Base-by-base conservation (phyloP, 1,140 invertebrate genomes). In the Zaprionus capensis region DNA sequence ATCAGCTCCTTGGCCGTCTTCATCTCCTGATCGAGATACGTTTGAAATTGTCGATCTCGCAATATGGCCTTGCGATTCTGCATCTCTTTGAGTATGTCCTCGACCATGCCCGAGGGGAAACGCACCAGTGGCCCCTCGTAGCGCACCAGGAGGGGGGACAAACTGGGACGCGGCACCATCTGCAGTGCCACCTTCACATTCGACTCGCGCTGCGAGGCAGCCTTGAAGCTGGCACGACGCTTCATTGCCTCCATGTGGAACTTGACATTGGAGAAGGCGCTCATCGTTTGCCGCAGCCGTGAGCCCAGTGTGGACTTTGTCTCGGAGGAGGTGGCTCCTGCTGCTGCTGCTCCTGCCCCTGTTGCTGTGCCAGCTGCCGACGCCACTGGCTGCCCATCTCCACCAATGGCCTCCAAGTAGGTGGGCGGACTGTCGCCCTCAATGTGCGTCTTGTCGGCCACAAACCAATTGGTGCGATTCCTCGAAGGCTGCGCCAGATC, bases 1-100 rank as follows among this genome's bases (percentile, higher is more conserved):
- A 96, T 94, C 44, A 93, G 82, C 86, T 96, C 95, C 76, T 95
- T 95, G 17, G 92, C 71, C 0, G 93, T 93, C 62, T 93, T 93
- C 93, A 94, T 93, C 67, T 93, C 94, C 76, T 94, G 94, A 76
- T 95, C 94, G 9, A 93, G 64, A 62, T 93, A 94, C 71, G 94
- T 94, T 44, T 93, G 92, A 20, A 95, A 92, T 74, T 94, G 94
- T 15, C 94, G 92, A 73, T 95, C 94, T 0, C 92, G 81, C 17
- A 95, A 71, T 9, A 94, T 92, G 65, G 94, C 94, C 61, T 93
- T 93, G 31, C 94, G 92, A 26, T 82, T 90, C n/a, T 94, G 93
- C 74, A 94, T 91, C 74, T 95, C 94, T 69, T 93, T 94, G 0
- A 93, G 84, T 62, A 93, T 94, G 73, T 94, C 94, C 49, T 93